Conservation (phyloP, 2,113 vertebrate genomes). For the Hippolais icterina region DNA sequence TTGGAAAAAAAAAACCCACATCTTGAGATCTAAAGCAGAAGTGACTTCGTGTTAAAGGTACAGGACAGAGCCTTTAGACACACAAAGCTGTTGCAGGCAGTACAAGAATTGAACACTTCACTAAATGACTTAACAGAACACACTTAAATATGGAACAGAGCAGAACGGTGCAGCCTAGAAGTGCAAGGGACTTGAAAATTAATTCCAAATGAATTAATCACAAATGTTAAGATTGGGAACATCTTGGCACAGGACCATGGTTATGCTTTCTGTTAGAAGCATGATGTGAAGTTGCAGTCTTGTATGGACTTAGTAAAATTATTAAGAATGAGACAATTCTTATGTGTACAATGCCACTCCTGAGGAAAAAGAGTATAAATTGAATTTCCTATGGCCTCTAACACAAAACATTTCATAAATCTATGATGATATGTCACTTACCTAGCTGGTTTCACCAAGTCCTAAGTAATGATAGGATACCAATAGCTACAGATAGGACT, state of each 20-base stretch:
- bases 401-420: background rate
- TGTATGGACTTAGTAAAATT: background rate
- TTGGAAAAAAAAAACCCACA: background rate
- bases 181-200: background rate
- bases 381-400: background rate
- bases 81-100: background rate
- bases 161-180: background rate
- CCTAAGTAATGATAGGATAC: background rate
- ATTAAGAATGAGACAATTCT: background rate
- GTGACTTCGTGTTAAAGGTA: background rate
- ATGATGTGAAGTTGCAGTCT: background rate
- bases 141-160: background rate
- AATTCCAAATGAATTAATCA: background rate
- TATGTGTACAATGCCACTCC: background rate
- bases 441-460: background rate
- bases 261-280: background rate
- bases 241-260: background rate
- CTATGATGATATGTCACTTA: background rate
- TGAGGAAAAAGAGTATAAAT: background rate
- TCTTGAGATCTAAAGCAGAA: constrained; percentile 27
- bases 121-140: background rate
- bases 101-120: background rate
- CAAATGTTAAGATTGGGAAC: background rate
- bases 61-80: background rate
- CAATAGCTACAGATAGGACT: background rate